phyloP scores from a whole-genome alignment of 2,797 vertebrate genomes.

The Crenichthys baileyi region DNA sequence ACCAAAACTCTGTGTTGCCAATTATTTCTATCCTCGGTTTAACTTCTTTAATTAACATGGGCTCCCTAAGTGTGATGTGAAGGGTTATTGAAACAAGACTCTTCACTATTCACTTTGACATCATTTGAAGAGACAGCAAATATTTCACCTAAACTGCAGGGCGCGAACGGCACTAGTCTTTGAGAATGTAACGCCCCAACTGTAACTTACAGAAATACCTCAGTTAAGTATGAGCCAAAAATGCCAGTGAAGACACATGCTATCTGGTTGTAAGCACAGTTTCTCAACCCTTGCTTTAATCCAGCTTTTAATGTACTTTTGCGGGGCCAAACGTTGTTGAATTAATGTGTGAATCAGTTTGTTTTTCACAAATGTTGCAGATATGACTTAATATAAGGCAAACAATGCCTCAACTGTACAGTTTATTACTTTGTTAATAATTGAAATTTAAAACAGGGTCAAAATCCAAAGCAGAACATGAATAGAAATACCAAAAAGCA shows the following conservation, averaged over 20 bases:
- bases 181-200: neutral
- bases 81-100: neutral
- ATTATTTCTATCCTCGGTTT: neutral
- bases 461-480: neutral
- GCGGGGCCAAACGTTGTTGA: neutral
- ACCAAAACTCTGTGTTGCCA: neutral
- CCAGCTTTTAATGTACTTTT: neutral
- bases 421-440: slow-evolving; percentile 10
- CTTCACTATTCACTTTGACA: neutral
- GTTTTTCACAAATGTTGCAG: neutral
- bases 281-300: neutral
- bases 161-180: neutral
- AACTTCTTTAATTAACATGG: slow-evolving; percentile 15
- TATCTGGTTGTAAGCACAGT: neutral
- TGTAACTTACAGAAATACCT: neutral
- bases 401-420: neutral
- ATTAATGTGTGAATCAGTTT: neutral
- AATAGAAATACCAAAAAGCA: neutral
- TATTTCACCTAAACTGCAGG: neutral
- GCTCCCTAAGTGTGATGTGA: slow-evolving; percentile 8
- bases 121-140: neutral
- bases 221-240: neutral
- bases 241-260: neutral
- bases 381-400: neutral
- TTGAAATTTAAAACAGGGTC: neutral